Percentiles rank a stretch among this genome's conserved stretches.
Conservation (phyloP, 2,797 vertebrate genomes). For the Protosalanx chinensis region DNA sequence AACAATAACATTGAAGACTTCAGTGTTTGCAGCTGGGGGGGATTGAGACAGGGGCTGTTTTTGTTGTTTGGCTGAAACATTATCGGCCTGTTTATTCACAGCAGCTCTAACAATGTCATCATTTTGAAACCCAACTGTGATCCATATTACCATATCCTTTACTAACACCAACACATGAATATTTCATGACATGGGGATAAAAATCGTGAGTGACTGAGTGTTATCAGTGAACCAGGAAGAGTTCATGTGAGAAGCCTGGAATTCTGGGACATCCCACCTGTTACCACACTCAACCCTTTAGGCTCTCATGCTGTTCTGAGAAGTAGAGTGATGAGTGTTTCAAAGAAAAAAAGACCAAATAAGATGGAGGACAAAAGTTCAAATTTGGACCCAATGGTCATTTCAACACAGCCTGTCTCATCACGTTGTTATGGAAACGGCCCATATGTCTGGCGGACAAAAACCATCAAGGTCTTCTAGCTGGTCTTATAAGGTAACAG, state of each 20-base stretch:
- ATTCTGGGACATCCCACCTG: too few species aligned
- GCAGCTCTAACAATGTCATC: background rate
- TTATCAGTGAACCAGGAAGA: background rate
- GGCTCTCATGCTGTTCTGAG: constrained; percentile 1
- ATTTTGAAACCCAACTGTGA: too few species aligned
- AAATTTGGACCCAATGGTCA: constrained; percentile 45
- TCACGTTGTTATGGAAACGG: constrained; percentile 72
- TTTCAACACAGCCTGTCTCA: constrained; percentile 49
- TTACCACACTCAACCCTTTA: too few species aligned
- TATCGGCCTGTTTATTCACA: background rate
- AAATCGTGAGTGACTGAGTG: too few species aligned
- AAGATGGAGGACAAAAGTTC: constrained; percentile 61
- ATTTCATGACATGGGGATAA: too few species aligned
- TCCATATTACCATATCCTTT: too few species aligned
- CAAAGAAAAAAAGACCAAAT: constrained; percentile 32
- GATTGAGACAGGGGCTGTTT: background rate
- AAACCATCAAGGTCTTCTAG: constrained; percentile 51
- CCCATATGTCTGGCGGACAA: constrained; percentile 40
- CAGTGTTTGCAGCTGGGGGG: constrained; percentile 28
- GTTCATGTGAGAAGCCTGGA: background rate
- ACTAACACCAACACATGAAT: too few species aligned
- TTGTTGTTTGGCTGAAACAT: background rate
- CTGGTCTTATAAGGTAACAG: constrained; percentile 52
- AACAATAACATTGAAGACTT: constrained; percentile 20
- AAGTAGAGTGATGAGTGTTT: constrained; percentile 27